A percentile compares a stretch with the other conserved stretches of the same genome.
These are phyloP conservation scores for Pygoscelis antarcticus DNA, from an alignment of 2,113 vertebrate species.

Conservation along the genomic window DNA sequence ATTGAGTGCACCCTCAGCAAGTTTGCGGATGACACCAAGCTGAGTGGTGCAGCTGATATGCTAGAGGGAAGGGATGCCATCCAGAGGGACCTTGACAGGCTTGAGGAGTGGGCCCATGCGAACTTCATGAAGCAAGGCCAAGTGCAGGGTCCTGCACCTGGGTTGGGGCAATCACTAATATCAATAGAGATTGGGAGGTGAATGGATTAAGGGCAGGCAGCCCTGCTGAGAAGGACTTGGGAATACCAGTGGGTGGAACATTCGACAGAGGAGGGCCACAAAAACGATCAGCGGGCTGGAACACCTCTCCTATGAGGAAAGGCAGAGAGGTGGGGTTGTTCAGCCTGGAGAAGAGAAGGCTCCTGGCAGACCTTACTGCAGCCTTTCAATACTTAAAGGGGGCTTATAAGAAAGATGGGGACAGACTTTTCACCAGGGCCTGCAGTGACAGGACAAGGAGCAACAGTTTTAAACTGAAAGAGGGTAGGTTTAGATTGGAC, in stretches of 20 bases:
- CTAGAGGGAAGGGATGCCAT: neutral
- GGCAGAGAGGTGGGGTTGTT: neutral
- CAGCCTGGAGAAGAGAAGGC: neutral
- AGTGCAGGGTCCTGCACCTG: neutral
- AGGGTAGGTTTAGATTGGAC: neutral
- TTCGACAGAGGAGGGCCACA: neutral
- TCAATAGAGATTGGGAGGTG: neutral
- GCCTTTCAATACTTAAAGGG: neutral
- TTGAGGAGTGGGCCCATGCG: neutral
- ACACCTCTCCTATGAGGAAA: neutral
- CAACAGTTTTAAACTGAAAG: neutral
- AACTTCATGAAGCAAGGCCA: neutral
- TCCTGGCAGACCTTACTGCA: accelerated
- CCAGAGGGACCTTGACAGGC: neutral
- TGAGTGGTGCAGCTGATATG: neutral
- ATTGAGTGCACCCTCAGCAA: neutral
- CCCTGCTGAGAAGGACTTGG: neutral
- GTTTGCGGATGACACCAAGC: neutral
- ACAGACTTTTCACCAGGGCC: neutral
- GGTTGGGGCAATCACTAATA: neutral
- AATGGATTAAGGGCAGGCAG: neutral
- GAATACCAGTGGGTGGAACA: neutral
- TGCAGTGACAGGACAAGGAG: neutral
- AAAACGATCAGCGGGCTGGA: neutral
- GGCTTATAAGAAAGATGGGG: too few species aligned